Evolutionary conservation across 1,140 invertebrate genomes (phyloP), one percentile per base, ranked within the genome.

Genomic region (Tigriopus japonicus): DNA sequence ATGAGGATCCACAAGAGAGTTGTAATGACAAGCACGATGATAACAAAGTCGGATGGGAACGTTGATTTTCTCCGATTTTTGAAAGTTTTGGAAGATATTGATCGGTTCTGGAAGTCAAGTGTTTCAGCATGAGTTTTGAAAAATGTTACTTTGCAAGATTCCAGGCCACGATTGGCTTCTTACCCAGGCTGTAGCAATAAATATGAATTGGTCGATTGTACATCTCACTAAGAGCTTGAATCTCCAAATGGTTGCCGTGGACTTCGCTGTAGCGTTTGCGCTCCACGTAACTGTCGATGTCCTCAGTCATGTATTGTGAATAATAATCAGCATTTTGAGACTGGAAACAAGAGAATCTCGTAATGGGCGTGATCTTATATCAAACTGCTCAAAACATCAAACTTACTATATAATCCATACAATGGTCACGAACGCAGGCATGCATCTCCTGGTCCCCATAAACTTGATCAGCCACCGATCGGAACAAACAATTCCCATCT

Each of bases 401-500:
- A 73, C 79, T 77, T 74, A 89, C 86, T 75, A 94, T 87, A 67
- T 93, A 93, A 74, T 94, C 88, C 81, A 93, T 89, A 70, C 88
- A 93, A 65, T 87, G 80, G 67, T 85, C 82, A 42, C 89, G 76
- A 17, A 93, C 85, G 62, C 82, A 76, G 60, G 76, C 75, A 71
- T 94, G 88, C 85, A 92, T 89, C 67, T 90, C 88, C 74, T 93
- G 85, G 71, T 93, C 87, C 6, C 90, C 89, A 72, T 86, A 93
- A 40, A 94, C 82, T 75, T 93, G 89, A 73, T 92, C 86, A 63
- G 89, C 87, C 52, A 93, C 86, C 17, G 90, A 85, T 66, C 90
- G 75, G 71, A 94, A 94, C 9, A 94, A 71, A 70, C 89, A 94
- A 23, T 89, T 87, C n/a, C 89, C 90, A 74, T 94, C 89, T 71